Conservation (phyloP, 2,113 vertebrate genomes). For the Coptodon rendalli region DNA sequence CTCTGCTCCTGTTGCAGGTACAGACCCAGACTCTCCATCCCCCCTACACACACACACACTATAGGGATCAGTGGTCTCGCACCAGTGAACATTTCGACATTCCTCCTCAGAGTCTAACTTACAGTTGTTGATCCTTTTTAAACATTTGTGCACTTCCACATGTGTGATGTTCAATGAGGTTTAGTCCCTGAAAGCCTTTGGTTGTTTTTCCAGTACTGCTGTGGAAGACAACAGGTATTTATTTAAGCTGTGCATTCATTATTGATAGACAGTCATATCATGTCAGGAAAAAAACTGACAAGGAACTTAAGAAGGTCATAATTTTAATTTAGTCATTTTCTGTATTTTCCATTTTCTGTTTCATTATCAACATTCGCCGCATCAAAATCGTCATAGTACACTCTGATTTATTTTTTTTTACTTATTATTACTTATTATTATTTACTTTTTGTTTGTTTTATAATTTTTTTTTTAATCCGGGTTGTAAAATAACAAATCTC, state of each 20-base stretch:
- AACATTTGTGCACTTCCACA: neutral
- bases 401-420: neutral
- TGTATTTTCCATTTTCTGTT: neutral
- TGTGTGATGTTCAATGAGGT: neutral
- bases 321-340: neutral
- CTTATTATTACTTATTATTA: no score
- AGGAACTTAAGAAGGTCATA: neutral
- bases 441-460: neutral
- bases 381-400: neutral
- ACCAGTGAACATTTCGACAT: neutral
- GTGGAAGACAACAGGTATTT: neutral
- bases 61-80: neutral
- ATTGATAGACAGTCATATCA: neutral
- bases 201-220: neutral
- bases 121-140: neutral
- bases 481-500: neutral
- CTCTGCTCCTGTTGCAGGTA: conserved; percentile 37
- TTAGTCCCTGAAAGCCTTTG: neutral
- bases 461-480: neutral
- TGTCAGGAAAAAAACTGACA: neutral
- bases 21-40: conserved; percentile 25
- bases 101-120: neutral
- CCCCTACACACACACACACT: neutral
- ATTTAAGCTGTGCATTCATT: neutral
- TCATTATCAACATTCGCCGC: neutral